Percentiles rank a stretch among this genome's conserved stretches.
These are phyloP conservation scores for Augiades crinisus DNA, from an alignment of 2,888 invertebrate species.

Conservation along the genomic window DNA sequence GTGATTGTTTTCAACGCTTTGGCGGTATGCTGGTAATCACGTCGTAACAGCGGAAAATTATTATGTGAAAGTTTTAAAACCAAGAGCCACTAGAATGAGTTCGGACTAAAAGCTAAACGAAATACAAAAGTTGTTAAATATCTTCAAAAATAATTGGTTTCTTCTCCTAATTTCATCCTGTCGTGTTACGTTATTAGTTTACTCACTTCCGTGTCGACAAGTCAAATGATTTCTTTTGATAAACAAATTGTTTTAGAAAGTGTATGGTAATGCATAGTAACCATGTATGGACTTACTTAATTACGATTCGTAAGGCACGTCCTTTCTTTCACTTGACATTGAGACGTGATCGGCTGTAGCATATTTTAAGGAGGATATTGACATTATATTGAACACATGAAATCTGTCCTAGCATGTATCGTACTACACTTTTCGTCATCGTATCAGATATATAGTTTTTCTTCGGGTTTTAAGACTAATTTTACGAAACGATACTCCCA, in stretches of 20 bases:
- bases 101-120: no score
- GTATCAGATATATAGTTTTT: no score
- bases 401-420: slow-evolving; percentile 6
- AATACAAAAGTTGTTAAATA: no score
- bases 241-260: slow-evolving; percentile 38
- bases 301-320: slow-evolving; percentile 52
- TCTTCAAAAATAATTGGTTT: no score
- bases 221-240: slow-evolving; percentile 8
- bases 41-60: slow-evolving; percentile 66
- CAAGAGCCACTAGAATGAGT: no score
- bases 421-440: no score
- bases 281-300: slow-evolving; percentile 36
- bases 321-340: slow-evolving; percentile 76
- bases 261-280: slow-evolving; percentile 26
- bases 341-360: slow-evolving; percentile 56
- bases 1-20: slow-evolving; percentile 49
- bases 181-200: no score
- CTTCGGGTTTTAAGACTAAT: no score
- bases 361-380: slow-evolving; percentile 56
- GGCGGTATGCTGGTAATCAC: slow-evolving; percentile 32
- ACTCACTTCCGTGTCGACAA: not conserved
- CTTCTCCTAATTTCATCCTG: no score
- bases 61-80: slow-evolving; percentile 70
- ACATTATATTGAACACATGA: slow-evolving; percentile 38
- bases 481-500: no score